Evolutionary conservation across 1,140 invertebrate genomes (phyloP), one percentile per base, ranked within the genome.

Genomic region (Dinothrombium tinctorium): DNA sequence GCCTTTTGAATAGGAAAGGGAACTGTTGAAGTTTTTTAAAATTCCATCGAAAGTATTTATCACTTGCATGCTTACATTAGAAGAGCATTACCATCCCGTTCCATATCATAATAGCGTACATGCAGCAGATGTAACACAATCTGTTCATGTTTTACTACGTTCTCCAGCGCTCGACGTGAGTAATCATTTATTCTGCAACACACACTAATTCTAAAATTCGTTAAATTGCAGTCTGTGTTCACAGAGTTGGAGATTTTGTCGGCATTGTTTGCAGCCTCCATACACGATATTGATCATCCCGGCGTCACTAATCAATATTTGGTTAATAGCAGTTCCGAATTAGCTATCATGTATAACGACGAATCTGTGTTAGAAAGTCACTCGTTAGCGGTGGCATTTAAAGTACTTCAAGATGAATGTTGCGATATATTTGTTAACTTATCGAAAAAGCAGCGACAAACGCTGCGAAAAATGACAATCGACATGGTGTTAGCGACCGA

Each of bases 401-500:
- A 75, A 54, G 59, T 87, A 52, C 64, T 87, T 51, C 71, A 69
- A 47, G 80, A 86, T 31, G 79, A 86, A 33, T 81, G 86, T 19
- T 80, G 73, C 59, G 87, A 90, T 57, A 81, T 96, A 46, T 60
- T 94, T 29, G 68, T 73, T 50, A 81, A 84, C 57, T 61, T 96
- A 28, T 82, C 78, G 8, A 84, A 81, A 62, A 96, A 96, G 63
- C 89, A 96, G 61, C 69, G 83, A 48, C 84, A 92, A 62, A 90
- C 84, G 2, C 65, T 96, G 42, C 64, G 92, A 46, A 96, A 95
- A 63, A 95, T 96, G 82, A 83, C 90, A 42, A 98, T 98, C 48
- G 90, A 96, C 62, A 96, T 98, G 89, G 92, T 71, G 47, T 67
- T 96, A 39, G 92, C 89, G 40, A 98, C 90, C n/a, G 92, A 98